phyloP scores from a whole-genome alignment of 1,140 invertebrate genomes.

The Drosophila paulistorum region DNA sequence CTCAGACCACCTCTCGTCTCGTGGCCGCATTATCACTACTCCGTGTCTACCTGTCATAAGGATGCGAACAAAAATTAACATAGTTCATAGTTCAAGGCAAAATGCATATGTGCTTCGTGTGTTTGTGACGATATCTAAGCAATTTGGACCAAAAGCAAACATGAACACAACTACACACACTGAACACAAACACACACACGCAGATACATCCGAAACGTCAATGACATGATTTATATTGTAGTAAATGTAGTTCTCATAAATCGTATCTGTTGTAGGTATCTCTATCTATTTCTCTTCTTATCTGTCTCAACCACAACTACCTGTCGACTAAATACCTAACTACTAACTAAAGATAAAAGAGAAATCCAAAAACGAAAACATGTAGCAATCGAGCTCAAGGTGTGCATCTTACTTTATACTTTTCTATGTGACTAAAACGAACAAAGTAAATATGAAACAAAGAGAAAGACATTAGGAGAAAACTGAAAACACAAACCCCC shows the following conservation, averaged over 20 bases:
- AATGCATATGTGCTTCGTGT: slow-evolving; percentile 25
- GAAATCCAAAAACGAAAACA: slow-evolving; percentile 7
- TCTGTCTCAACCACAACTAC: slow-evolving; percentile 52
- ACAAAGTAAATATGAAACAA: neutral
- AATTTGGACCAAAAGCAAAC: slow-evolving; percentile 67
- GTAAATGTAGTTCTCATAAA: slow-evolving; percentile 15
- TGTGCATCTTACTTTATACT: slow-evolving; percentile 47
- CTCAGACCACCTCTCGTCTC: neutral
- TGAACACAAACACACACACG: slow-evolving; percentile 13
- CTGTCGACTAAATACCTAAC: slow-evolving; percentile 38
- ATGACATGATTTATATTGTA: slow-evolving; percentile 5
- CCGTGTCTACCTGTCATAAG: neutral
- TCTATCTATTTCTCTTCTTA: neutral
- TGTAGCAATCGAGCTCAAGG: slow-evolving; percentile 9
- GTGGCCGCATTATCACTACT: neutral
- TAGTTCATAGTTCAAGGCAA: slow-evolving; percentile 20
- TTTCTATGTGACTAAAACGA: slow-evolving; percentile 46
- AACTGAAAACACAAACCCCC: neutral
- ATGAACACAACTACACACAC: slow-evolving; percentile 22
- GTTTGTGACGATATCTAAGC: slow-evolving; percentile 56
- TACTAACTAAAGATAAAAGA: slow-evolving; percentile 26
- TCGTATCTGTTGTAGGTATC: neutral
- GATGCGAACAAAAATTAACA: neutral
- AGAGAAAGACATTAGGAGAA: neutral
- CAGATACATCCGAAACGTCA: neutral